Conservation (phyloP, 1,140 invertebrate species). For the Psilanteris sp. region DNA sequence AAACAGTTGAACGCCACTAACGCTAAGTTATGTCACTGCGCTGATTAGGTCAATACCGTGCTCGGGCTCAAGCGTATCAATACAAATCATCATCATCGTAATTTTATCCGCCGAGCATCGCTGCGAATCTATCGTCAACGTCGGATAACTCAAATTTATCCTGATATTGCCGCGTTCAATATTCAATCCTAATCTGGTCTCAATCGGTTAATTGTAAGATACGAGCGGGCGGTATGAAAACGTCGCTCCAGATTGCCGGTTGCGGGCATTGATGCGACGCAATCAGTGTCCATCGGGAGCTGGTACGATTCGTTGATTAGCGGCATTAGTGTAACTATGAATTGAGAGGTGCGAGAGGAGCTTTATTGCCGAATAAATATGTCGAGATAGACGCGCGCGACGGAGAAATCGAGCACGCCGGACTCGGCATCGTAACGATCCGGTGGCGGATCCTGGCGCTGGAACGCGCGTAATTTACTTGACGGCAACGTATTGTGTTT, state of each 20-base stretch:
- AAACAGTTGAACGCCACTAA: background rate
- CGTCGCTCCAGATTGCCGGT: constrained; percentile 37
- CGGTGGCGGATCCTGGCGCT: constrained; percentile 12
- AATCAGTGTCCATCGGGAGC: constrained; percentile 36
- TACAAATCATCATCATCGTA: constrained; percentile 44
- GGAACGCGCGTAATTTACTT: constrained; percentile 26
- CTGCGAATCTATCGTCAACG: constrained; percentile 33
- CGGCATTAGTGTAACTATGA: constrained; percentile 39
- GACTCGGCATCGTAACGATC: constrained; percentile 13
- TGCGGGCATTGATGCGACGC: constrained; percentile 42
- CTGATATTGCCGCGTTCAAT: constrained; percentile 36
- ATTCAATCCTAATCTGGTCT: constrained; percentile 56
- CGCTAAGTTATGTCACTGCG: too few relatives aligned
- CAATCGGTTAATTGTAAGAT: constrained; percentile 54
- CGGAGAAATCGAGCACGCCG: constrained; percentile 39
- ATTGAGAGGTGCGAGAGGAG: constrained; percentile 35
- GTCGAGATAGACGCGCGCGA: constrained; percentile 11
- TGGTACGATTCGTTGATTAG: constrained; percentile 56
- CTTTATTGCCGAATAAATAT: constrained; percentile 44
- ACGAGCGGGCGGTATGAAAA: constrained; percentile 31
- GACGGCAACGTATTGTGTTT: constrained; percentile 26
- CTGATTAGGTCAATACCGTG: constrained; percentile 2
- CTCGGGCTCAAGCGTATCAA: constrained; percentile 9
- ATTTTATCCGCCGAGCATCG: constrained; percentile 29
- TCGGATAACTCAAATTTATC: constrained; percentile 22